Evolutionary conservation across 2,113 vertebrate genomes (phyloP), one percentile per base, ranked within the genome.

Genomic region (Rhynchomys soricoides): DNA sequence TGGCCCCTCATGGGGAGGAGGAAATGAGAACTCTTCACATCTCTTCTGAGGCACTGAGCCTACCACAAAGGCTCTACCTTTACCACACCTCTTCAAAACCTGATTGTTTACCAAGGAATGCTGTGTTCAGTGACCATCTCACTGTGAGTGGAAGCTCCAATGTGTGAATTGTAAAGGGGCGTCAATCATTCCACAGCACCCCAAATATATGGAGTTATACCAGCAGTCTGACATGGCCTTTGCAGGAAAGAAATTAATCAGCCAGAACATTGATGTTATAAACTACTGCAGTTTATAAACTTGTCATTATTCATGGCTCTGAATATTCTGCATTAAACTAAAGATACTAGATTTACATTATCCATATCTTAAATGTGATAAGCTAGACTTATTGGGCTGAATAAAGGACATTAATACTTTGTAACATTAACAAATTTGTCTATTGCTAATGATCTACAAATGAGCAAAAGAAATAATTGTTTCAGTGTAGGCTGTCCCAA

Each of bases 381-480:
- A 16, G 71, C 94, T 94, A 77, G 29, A 52, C 1, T 88, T 89
- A 86, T 3, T 48, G 29, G 17, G 45, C 17, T 91, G 13, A 91
- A 81, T 50, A 71, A 64, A 95, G 37, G 9, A 37, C 43, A 43
- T 48, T 62, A 92, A 90, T 21, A 85, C 57, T 31, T 40, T 48
- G 45, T 48, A 74, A 3, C 31, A 79, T 81, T 85, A 86, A 90
- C 34, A 92, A 31, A 8, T 93, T 95, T 71, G 2, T 34, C 52
- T 59, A 48, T 34, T 26, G 64, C 31, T 74, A 82, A 90, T 97
- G 79, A 91, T 87, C 85, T 97, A 59, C 89, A 97, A 66, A 68
- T 89, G 83, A 73, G 86, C 43, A 31, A 85, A 96, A 81, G 71
- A 95, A 96, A 95, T 83, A 88, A 95, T 93, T 21, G 68, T 91